Evolutionary conservation across 2,888 invertebrate genomes (phyloP), one percentile per base, ranked within the genome.

Genomic region (Ischnura elegans): DNA sequence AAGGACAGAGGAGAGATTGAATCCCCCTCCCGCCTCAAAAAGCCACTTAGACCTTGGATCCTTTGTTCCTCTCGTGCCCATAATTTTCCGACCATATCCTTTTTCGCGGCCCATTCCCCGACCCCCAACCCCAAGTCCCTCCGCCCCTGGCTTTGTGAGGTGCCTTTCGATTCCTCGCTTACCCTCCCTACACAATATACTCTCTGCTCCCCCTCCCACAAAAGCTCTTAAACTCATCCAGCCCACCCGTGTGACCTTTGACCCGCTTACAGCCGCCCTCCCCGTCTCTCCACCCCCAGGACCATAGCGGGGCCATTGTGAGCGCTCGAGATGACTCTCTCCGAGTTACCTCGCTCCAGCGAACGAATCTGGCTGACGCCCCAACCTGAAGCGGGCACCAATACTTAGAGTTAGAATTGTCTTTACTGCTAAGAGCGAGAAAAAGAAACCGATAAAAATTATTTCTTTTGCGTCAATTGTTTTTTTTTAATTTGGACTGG

Each of bases 181-280:
- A 45, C 45, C 19, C 21, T 42, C 86, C 85, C 42, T 21, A 13
- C 5, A 19, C 43, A 3, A 2, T n/a, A 21, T 19, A 42, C 85
- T 19, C 21, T 45, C 45, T 19, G 10, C 45, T 25, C 36, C 76
- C 25, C 76, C 76, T 10, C 6, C 10, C 25, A 29, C 76, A 25
- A 76, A 76, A 76, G 29, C 86, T 45, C 86, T 86, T 86, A 86
- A 86, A 86, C 25, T 46, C 86, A 86, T 86, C 85, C 85, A 42
- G 21, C 25, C 45, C 86, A 13, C 46, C 45, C 45, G 25, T 4
- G n/a, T 86, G 86, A 86, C 86, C 86, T 86, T 86, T 86, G 43
- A 86, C 46, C 86, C 86, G 86, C 19, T 86, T 86, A 19, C n/a
- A 36, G 25, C 86, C 45, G 25, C 29, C 45, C 36, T n/a, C 43